Evolutionary conservation across 2,888 invertebrate genomes (phyloP).

Genomic region (Cheilosia scutellata): DNA sequence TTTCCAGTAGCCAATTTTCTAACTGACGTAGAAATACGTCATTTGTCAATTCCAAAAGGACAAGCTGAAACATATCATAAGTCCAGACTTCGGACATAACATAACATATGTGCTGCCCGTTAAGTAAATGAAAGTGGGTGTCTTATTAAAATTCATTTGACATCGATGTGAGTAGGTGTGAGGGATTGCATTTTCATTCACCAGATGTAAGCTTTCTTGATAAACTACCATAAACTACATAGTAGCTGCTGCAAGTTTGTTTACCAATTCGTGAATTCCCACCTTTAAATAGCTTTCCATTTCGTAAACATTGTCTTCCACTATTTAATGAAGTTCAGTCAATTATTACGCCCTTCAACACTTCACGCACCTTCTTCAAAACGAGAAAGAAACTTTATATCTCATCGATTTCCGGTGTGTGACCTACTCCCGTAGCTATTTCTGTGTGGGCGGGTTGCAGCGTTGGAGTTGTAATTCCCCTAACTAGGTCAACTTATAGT

Average conservation of each 20-base stretch:
- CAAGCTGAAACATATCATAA: no score
- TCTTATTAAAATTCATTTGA: no score
- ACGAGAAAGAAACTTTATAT: constrained; percentile 3
- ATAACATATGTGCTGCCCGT: no score
- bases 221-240: no score
- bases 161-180: no score
- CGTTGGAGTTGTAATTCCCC: constrained; percentile 1
- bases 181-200: background rate
- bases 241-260: background rate
- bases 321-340: background rate
- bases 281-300: background rate
- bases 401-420: constrained; percentile 28
- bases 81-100: no score
- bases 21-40: no score
- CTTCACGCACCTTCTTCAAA: constrained; percentile 7
- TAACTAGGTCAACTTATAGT: constrained; percentile 40
- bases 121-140: no score
- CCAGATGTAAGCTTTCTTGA: background rate
- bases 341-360: constrained; percentile 16
- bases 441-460: background rate
- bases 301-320: background rate
- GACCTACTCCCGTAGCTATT: constrained; percentile 1
- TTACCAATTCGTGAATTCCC: background rate
- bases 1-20: no score
- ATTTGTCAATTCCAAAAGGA: no score